Base-by-base conservation (phyloP, 1,140 invertebrate genomes). In the Drosophila pectinifera region DNA sequence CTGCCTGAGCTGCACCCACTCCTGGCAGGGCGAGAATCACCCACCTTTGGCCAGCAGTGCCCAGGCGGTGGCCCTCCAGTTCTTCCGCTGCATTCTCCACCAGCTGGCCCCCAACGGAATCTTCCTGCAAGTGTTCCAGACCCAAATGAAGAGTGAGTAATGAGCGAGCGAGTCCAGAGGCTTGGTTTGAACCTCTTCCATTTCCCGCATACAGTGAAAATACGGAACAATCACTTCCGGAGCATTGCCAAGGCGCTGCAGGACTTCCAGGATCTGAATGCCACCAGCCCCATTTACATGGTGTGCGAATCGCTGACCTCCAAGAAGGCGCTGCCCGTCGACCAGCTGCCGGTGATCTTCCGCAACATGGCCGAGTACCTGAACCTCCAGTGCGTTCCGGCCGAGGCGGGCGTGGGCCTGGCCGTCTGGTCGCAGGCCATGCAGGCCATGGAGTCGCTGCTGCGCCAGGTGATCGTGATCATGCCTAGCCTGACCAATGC, bases 251-350 rank as follows among this genome's bases (percentile, higher is more conserved):
- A 96, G 85, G 97, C 98, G 0, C 93, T 99, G 67, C 94, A 97
- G n/a, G 98, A 99, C 93, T 99, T 99, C 93, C 96, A 96, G 90
- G 99, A 99, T 92, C 92, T 99, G 41, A 99, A 98, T 92, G 97
- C 98, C 6, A 96, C 98, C 59, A 97, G 98, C 36, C 98, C 98
- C 13, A 93, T 99, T 51, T 97, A 98, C 88, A 93, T 98, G 69
- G 93, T 99, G 10, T 94, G 99, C 42, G 98, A 99, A 93, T 97
- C 96, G 51, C 91, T 99, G 39, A 98, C 98, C 93, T 95, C 95
- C 0, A 97, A 96, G 92, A 99, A 99, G 93, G 95, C 95, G 1
- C 89, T 99, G 46, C 96, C 97, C 4, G 93, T 95, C 24, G 97
- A 98, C 67, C 94, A 94, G 41, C 80, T 97, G 26, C 94, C 95